Percentiles rank a stretch among this genome's conserved stretches.
These are phyloP conservation scores for Zosterops borbonicus DNA, from an alignment of 2,113 vertebrate species.

Conservation along the genomic window DNA sequence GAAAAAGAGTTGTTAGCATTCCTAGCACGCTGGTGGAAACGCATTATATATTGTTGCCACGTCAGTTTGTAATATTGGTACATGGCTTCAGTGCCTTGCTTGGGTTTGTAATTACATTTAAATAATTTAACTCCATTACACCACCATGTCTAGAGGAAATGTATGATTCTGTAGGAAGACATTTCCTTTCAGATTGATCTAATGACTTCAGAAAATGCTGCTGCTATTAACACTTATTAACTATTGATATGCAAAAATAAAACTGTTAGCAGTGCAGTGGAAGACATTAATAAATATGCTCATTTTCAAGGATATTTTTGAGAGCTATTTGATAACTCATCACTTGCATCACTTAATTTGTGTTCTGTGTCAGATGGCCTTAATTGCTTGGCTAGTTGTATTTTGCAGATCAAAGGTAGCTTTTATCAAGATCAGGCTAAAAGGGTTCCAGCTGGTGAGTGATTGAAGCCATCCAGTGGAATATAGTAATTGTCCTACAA, in stretches of 20 bases:
- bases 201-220: slow-evolving; percentile 33
- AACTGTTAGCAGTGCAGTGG: neutral
- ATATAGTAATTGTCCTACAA: neutral
- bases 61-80: slow-evolving; percentile 27
- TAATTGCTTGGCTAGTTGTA: neutral
- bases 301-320: neutral
- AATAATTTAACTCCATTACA: slow-evolving; percentile 62
- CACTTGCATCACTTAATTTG: neutral
- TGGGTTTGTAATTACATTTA: slow-evolving; percentile 68
- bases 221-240: slow-evolving; percentile 23
- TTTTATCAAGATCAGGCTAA: neutral
- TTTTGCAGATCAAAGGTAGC: neutral
- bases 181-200: slow-evolving; percentile 35
- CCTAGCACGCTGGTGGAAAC: neutral
- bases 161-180: slow-evolving; percentile 14
- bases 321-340: neutral
- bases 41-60: slow-evolving; percentile 37
- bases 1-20: neutral
- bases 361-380: neutral
- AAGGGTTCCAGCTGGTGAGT: neutral
- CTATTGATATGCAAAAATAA: slow-evolving; percentile 26
- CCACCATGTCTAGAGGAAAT: slow-evolving; percentile 20
- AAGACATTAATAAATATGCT: neutral
- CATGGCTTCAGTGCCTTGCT: slow-evolving; percentile 39
- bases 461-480: neutral